A percentile compares a stretch with the other conserved stretches of the same genome.
phyloP scores from a whole-genome alignment of 1,140 invertebrate species.

The Gryon sp. region DNA sequence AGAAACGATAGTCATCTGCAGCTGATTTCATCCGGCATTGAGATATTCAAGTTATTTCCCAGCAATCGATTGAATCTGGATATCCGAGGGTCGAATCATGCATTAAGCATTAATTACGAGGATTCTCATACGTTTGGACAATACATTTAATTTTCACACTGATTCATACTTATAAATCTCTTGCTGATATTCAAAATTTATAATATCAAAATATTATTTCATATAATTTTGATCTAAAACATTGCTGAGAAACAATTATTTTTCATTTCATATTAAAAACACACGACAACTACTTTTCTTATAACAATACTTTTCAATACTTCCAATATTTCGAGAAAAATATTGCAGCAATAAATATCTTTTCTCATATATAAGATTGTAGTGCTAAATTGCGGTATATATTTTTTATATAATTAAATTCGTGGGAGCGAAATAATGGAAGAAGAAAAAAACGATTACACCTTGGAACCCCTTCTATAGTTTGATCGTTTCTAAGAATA shows the following conservation, averaged over 20 bases:
- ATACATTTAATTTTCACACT: constrained; percentile 46
- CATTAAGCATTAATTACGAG: constrained; percentile 26
- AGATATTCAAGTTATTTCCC: constrained; percentile 48
- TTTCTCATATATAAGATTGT: neutral
- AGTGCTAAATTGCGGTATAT: constrained; percentile 22
- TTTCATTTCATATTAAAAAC: no score
- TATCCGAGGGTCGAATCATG: constrained; percentile 27
- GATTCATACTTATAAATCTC: no score
- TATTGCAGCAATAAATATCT: constrained; percentile 6
- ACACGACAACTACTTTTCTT: no score
- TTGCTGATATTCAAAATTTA: no score
- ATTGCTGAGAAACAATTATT: no score
- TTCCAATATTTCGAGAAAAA: neutral
- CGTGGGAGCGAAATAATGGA: constrained; percentile 10
- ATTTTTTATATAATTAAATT: constrained; percentile 44
- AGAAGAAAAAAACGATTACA: neutral
- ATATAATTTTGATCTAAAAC: no score
- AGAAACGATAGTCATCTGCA: constrained; percentile 49
- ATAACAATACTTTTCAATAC: no score
- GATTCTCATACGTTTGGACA: constrained; percentile 28
- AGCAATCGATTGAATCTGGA: constrained; percentile 37
- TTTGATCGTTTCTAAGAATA: constrained; percentile 16
- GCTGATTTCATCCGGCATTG: constrained; percentile 43
- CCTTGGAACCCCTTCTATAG: neutral
- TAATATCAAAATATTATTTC: no score